Base-by-base conservation (phyloP, 1,140 invertebrate species). In the Eriocheir sinensis region DNA sequence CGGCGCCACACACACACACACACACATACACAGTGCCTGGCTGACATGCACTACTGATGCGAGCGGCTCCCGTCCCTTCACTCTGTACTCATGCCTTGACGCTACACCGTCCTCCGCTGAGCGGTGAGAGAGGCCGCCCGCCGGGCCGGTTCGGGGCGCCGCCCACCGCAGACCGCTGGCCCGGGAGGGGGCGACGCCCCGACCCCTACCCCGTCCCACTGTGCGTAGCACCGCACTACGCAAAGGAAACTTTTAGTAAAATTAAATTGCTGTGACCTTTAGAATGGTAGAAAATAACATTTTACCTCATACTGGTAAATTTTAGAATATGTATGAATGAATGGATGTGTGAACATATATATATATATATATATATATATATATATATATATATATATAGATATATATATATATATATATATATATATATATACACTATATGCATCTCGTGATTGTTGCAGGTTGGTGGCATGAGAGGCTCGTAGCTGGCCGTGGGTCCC, bases 1-100 rank as follows among this genome's bases (percentile, higher is more conserved):
- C n/a, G n/a, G n/a, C n/a, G n/a, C 12, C 60, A 72, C 60, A 72
- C 60, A 72, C 60, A 72, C 60, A 72, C 60, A 72, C 60, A 72
- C 60, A 72, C 60, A 72, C 60, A 72, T n/a, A 72, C 60, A 72
- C 60, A 72, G 12, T 15, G 12, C 12, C 60, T 15, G 60, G n/a
- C 60, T 15, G 12, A 15, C 12, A 72, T n/a, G n/a, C 60, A 15
- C 12, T 15, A 72, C 12, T 72, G 60, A 15, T 72, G n/a, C 60
- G n/a, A 72, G 12, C n/a, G n/a, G 60, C n/a, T n/a, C 60, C n/a
- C 12, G 60, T n/a, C 12, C 60, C 12, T 72, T n/a, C 60, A 72
- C 60, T 72, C n/a, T n/a, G n/a, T n/a, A n/a, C n/a, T n/a, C n/a
- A n/a, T n/a, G n/a, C n/a, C n/a, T n/a, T n/a, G n/a, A n/a, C n/a